Conservation (phyloP, 2,888 invertebrate species). For the Geophilus truncorum region DNA sequence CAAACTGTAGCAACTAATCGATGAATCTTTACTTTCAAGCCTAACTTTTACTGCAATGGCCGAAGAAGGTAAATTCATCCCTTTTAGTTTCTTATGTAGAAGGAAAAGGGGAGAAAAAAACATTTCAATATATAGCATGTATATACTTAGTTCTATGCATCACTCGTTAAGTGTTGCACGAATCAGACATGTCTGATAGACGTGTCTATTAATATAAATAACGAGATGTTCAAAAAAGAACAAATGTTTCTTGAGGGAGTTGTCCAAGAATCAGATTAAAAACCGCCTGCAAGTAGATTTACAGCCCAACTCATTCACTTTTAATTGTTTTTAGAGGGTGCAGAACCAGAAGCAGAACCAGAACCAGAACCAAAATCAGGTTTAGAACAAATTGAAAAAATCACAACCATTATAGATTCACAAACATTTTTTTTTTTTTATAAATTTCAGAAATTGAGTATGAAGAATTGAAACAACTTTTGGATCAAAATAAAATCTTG, state of each 20-base stretch:
- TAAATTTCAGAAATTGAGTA: not conserved
- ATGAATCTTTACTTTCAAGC: too few relatives aligned
- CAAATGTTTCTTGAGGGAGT: not conserved
- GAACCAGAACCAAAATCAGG: not conserved
- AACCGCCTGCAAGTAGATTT: too few relatives aligned
- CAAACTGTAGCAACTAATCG: too few relatives aligned
- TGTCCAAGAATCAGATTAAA: too few relatives aligned
- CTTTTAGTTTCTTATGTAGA: too few relatives aligned
- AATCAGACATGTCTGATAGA: not conserved
- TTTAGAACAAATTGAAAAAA: not conserved
- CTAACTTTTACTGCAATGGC: not conserved
- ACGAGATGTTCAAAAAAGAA: not conserved
- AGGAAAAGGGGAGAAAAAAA: not conserved
- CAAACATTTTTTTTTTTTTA: not conserved
- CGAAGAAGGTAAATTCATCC: not conserved
- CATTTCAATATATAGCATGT: not conserved
- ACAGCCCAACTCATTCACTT: too few relatives aligned
- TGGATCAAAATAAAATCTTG: not conserved
- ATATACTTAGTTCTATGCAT: not conserved
- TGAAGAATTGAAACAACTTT: not conserved
- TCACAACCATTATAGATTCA: not conserved
- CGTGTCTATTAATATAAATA: not conserved
- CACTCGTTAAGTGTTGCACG: not conserved
- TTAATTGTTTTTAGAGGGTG: too few relatives aligned
- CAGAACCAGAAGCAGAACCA: too few relatives aligned